These are phyloP conservation scores for Oreochromis niloticus DNA, from an alignment of 2,113 vertebrate species.

Conservation along the genomic window DNA sequence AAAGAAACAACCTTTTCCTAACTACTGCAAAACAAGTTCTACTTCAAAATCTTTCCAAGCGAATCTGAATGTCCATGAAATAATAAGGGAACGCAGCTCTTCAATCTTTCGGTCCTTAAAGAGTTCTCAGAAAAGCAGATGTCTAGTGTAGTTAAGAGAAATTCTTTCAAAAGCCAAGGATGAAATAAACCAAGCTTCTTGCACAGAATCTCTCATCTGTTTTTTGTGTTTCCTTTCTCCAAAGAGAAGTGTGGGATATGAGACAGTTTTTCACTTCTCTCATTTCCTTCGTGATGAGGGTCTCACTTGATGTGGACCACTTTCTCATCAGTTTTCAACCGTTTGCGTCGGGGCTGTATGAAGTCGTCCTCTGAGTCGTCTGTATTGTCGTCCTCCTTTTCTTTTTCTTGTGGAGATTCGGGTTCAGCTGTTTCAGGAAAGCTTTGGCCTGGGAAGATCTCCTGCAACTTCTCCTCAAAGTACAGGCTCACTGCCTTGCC, in stretches of 20 bases:
- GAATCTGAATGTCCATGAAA: constrained; percentile 25
- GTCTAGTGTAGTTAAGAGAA: constrained; percentile 22
- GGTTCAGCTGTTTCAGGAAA: constrained; percentile 85
- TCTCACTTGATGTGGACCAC: constrained; percentile 89
- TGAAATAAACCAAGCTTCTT: constrained; percentile 37
- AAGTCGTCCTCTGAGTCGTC: constrained; percentile 96
- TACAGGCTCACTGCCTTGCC: constrained; percentile 89
- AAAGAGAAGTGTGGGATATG: neutral
- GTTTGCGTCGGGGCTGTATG: constrained; percentile 91
- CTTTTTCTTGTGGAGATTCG: constrained; percentile 75
- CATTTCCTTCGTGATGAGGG: neutral
- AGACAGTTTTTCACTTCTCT: constrained; percentile 43
- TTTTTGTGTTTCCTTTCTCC: constrained; percentile 8
- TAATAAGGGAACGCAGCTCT: constrained; percentile 23
- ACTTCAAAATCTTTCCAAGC: constrained; percentile 65
- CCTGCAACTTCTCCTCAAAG: constrained; percentile 94
- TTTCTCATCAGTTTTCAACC: constrained; percentile 95
- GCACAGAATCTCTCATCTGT: constrained; percentile 38
- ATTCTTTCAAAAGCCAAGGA: constrained; percentile 41
- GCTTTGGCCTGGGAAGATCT: constrained; percentile 89
- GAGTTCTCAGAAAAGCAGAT: constrained; percentile 24
- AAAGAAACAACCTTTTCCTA: constrained; percentile 39
- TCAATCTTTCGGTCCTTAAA: neutral
- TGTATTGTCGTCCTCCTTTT: constrained; percentile 82
- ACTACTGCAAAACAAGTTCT: constrained; percentile 59